phyloP scores from a whole-genome alignment of 2,797 vertebrate genomes.

The Antennarius maculatus region DNA sequence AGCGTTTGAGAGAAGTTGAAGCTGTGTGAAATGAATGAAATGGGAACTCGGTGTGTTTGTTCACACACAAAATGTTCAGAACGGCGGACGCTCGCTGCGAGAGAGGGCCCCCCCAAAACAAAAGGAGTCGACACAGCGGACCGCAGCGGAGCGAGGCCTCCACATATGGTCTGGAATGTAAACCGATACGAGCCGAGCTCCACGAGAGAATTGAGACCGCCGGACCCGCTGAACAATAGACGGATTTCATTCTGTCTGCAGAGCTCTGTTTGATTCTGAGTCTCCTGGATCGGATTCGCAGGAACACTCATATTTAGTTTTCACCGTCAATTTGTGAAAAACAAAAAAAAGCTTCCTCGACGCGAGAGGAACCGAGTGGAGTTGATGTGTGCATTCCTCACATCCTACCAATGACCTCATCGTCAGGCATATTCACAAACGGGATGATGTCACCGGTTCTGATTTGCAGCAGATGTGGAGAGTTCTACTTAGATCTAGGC shows the following conservation, averaged over 20 bases:
- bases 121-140: slow-evolving; percentile 50
- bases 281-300: slow-evolving; percentile 20
- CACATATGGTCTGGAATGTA: slow-evolving; percentile 75
- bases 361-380: slow-evolving; percentile 24
- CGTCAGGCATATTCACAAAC: slow-evolving; percentile 59
- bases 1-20: background rate
- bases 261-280: slow-evolving; percentile 58
- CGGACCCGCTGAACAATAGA: slow-evolving; percentile 67
- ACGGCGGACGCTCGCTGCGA: slow-evolving; percentile 30
- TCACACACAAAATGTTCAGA: slow-evolving; percentile 15
- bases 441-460: slow-evolving; percentile 63
- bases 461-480: slow-evolving; percentile 68
- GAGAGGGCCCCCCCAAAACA: slow-evolving; percentile 44
- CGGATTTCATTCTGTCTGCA: slow-evolving; percentile 48
- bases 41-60: background rate
- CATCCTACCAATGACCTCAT: slow-evolving; percentile 65
- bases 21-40: background rate
- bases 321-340: slow-evolving; percentile 25
- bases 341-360: slow-evolving; percentile 23
- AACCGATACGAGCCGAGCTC: slow-evolving; percentile 56
- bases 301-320: slow-evolving; percentile 9
- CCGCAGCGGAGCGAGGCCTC: slow-evolving; percentile 57
- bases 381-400: slow-evolving; percentile 61
- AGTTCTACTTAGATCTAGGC: slow-evolving; percentile 31
- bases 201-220: slow-evolving; percentile 56